These are phyloP conservation scores for Serilophus lunatus DNA, from an alignment of 2,113 vertebrate species.

Conservation along the genomic window DNA sequence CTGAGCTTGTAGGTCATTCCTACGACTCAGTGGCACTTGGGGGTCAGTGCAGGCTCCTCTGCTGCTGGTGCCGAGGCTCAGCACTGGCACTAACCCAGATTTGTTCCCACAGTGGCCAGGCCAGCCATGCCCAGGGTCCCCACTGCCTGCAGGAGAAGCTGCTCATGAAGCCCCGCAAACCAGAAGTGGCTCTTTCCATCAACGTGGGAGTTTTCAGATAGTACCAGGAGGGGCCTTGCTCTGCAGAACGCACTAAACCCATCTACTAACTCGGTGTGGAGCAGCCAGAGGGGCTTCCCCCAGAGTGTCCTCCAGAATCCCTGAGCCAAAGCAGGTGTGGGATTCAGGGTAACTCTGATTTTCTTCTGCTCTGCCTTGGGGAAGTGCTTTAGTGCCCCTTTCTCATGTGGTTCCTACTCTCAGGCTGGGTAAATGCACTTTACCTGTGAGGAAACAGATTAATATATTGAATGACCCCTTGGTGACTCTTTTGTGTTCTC, in stretches of 20 bases:
- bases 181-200: slow-evolving; percentile 78
- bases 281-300: neutral
- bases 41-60: neutral
- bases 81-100: neutral
- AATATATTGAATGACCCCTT: neutral
- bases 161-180: slow-evolving; percentile 3
- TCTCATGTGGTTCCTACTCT: neutral
- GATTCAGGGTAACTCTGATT: neutral
- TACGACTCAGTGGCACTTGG: rapidly evolving
- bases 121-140: neutral
- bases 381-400: neutral
- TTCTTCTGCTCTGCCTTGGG: neutral
- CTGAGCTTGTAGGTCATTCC: neutral
- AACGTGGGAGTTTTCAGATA: slow-evolving; percentile 76
- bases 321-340: neutral
- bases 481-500: neutral
- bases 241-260: neutral
- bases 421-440: slow-evolving; percentile 29
- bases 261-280: neutral
- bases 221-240: neutral
- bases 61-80: neutral
- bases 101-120: slow-evolving; percentile 13
- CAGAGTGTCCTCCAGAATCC: neutral
- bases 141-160: neutral
- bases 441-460: neutral